These are phyloP conservation scores for Pseudochirops cupreus DNA, from an alignment of 2,797 vertebrate genomes.

Conservation along the genomic window DNA sequence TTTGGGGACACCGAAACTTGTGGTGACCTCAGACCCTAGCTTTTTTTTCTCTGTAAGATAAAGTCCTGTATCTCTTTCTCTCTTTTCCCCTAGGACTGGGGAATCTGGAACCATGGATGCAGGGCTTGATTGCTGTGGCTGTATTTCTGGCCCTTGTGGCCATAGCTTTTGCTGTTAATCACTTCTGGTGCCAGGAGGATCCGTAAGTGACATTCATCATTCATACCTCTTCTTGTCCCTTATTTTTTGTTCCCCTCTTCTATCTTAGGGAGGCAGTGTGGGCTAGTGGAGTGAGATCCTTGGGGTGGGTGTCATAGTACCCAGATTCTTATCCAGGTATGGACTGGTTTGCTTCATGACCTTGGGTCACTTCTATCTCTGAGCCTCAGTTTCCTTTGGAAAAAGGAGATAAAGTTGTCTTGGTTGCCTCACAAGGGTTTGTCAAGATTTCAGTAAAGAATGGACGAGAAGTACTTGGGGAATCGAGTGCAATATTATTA, in stretches of 20 bases:
- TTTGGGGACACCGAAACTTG: not conserved
- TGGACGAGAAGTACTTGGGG: not conserved
- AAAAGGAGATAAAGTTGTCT: not conserved
- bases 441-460: not conserved
- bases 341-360: not conserved
- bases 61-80: not conserved
- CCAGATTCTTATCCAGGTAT: not conserved
- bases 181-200: constrained; percentile 86
- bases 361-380: not conserved
- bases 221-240: no score
- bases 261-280: not conserved
- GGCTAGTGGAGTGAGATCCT: not conserved
- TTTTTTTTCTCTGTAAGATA: not conserved
- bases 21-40: not conserved
- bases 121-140: constrained; percentile 86
- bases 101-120: constrained; percentile 88
- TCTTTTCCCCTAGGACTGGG: constrained; percentile 60
- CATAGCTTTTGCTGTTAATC: constrained; percentile 87
- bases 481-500: not conserved
- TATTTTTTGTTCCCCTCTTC: not conserved
- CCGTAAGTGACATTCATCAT: constrained; percentile 79
- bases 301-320: not conserved
- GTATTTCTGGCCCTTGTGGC: constrained; percentile 89
- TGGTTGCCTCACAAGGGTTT: not conserved
- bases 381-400: not conserved